A percentile compares a stretch with the other conserved stretches of the same genome.
phyloP scores from a whole-genome alignment of 2,888 invertebrate genomes.

The Aromia moschata region DNA sequence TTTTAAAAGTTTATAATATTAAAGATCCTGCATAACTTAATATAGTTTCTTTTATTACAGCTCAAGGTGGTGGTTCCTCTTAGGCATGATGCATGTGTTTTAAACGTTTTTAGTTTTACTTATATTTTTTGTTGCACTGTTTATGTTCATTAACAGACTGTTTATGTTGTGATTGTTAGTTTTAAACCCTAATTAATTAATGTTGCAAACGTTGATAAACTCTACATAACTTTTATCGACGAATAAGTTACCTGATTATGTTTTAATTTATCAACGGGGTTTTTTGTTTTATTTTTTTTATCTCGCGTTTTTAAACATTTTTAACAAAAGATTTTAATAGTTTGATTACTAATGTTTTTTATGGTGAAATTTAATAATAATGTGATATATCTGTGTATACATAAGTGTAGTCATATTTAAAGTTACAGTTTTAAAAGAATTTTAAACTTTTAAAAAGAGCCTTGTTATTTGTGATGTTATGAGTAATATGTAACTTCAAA shows the following conservation, averaged over 20 bases:
- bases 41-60: conserved; percentile 41
- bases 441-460: conserved; percentile 27
- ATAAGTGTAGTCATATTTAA: conserved; percentile 39
- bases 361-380: conserved; percentile 27
- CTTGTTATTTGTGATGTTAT: conserved; percentile 3
- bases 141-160: conserved; percentile 25
- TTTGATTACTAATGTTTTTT: conserved; percentile 30
- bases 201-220: conserved; percentile 22
- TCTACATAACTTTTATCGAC: conserved; percentile 27
- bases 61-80: conserved; percentile 40
- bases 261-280: conserved; percentile 14
- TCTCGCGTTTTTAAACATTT: conserved; percentile 26
- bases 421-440: conserved; percentile 37
- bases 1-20: conserved; percentile 34
- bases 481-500: conserved; percentile 31
- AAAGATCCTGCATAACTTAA: conserved; percentile 40
- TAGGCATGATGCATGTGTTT: conserved; percentile 40
- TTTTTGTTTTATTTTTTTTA: conserved; percentile 31
- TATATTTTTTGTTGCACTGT: conserved; percentile 33
- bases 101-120: conserved; percentile 30
- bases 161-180: conserved; percentile 31
- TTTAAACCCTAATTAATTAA: conserved; percentile 16
- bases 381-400: conserved; percentile 18
- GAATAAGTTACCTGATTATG: conserved; percentile 30
- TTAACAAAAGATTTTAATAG: conserved; percentile 29